Evolutionary conservation across 2,888 invertebrate species (phyloP).

Genomic region (Octodonta nipae): DNA sequence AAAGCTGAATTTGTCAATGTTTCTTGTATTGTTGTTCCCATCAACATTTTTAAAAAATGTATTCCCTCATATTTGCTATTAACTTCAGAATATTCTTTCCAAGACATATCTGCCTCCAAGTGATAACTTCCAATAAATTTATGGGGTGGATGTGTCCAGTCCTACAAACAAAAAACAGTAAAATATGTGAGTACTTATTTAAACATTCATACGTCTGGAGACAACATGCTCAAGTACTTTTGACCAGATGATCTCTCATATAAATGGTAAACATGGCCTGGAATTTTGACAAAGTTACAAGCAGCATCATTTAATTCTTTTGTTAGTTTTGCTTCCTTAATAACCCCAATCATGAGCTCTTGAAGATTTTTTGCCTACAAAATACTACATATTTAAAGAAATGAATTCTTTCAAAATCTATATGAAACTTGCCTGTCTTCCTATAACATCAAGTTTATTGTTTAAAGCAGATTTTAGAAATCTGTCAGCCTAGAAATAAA

Average conservation of each 20-base stretch:
- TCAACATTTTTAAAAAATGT: constrained; percentile 17
- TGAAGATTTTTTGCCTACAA: constrained; percentile 48
- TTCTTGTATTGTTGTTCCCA: no score
- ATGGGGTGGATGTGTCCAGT: constrained; percentile 53
- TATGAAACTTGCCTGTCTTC: constrained; percentile 48
- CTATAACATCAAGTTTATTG: constrained; percentile 53
- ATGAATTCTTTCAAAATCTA: constrained; percentile 4
- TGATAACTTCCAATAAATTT: constrained; percentile 51
- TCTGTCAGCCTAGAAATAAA: constrained; percentile 40
- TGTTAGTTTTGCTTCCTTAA: constrained; percentile 46
- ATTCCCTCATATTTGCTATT: constrained; percentile 20
- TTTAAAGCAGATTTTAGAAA: constrained; percentile 46
- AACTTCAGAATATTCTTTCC: constrained; percentile 47
- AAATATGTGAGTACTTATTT: no score
- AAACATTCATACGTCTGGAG: constrained; percentile 51
- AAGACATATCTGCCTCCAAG: constrained; percentile 55
- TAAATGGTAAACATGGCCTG: constrained; percentile 58
- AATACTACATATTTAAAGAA: constrained; percentile 2
- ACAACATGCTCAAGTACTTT: constrained; percentile 59
- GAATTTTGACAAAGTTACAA: constrained; percentile 60
- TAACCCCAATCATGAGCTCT: constrained; percentile 46
- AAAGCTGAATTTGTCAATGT: no score
- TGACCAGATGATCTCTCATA: constrained; percentile 52
- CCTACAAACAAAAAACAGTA: constrained; percentile 46
- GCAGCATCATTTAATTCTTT: constrained; percentile 51